Percentiles rank a stretch among this genome's conserved stretches.
Conservation (phyloP, 2,113 vertebrate species). For the Clinocottus analis region DNA sequence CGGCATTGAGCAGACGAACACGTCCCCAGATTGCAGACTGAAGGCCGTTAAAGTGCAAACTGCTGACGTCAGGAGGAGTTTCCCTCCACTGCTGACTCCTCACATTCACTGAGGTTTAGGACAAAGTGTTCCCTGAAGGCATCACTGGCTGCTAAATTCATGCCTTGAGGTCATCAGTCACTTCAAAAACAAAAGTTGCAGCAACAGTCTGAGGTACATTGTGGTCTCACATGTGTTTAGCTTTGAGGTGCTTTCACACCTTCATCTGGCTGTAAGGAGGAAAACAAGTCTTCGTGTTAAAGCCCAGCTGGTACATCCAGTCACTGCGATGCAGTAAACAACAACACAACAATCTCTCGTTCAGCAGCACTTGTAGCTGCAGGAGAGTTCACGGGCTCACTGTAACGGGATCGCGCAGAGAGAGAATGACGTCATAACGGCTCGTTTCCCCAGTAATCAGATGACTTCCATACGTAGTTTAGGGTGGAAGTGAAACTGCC, state of each 20-base stretch:
- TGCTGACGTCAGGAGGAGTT: constrained; percentile 73
- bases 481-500: constrained; percentile 64
- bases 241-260: neutral
- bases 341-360: no score
- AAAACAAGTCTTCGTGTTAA: constrained; percentile 1
- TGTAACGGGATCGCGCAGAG: constrained; percentile 8
- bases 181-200: neutral
- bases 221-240: neutral
- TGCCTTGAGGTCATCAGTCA: neutral
- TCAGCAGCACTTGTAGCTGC: neutral
- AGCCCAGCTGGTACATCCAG: neutral
- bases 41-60: constrained; percentile 45
- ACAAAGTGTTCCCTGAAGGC: neutral
- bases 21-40: constrained; percentile 5
- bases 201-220: neutral
- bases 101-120: constrained; percentile 32
- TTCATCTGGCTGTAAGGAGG: neutral
- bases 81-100: constrained; percentile 63
- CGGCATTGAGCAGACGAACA: constrained; percentile 7
- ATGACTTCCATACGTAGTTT: neutral
- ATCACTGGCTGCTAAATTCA: neutral
- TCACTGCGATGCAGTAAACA: constrained; percentile 61
- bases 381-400: neutral
- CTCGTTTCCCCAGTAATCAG: neutral
- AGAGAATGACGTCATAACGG: neutral